phyloP scores from a whole-genome alignment of 2,888 invertebrate genomes.

The Pyrgus malvae region DNA sequence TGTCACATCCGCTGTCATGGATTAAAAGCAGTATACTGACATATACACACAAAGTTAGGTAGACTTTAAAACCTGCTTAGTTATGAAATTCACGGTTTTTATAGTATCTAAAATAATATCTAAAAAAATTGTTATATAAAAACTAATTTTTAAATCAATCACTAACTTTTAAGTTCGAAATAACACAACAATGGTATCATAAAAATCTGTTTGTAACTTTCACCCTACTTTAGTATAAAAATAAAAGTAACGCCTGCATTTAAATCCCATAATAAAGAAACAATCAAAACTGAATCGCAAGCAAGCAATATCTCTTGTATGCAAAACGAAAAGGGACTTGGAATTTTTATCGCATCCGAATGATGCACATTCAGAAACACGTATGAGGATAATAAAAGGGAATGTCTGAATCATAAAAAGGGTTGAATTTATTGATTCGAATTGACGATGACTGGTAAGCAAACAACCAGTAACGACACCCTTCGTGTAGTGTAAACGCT shows the following conservation, averaged over 20 bases:
- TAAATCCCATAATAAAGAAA: conserved; percentile 6
- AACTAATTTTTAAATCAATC: no score
- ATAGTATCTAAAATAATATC: no score
- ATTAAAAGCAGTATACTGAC: no score
- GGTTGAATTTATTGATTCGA: conserved; percentile 78
- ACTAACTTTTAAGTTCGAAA: no score
- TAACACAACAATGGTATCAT: no score
- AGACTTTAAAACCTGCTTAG: no score
- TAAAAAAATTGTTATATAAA: no score
- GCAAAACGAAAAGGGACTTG: conserved; percentile 61
- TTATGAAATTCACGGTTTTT: no score
- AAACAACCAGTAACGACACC: conserved; percentile 35
- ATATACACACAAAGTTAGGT: no score
- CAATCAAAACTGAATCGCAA: conserved; percentile 17
- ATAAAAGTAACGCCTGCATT: conserved; percentile 1
- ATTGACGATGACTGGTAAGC: conserved; percentile 59
- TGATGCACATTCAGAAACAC: conserved; percentile 70
- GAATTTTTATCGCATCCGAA: conserved; percentile 67
- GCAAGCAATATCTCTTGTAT: conserved; percentile 37
- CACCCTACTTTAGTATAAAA: no score
- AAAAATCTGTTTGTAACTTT: no score
- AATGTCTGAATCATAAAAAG: conserved; percentile 76
- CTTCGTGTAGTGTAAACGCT: conserved; percentile 52
- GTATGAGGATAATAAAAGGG: conserved; percentile 70
- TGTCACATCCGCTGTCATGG: no score